Percentiles rank a stretch among this genome's conserved stretches.
Conservation (phyloP, 1,140 invertebrate genomes). For the Marisa cornuarietis region DNA sequence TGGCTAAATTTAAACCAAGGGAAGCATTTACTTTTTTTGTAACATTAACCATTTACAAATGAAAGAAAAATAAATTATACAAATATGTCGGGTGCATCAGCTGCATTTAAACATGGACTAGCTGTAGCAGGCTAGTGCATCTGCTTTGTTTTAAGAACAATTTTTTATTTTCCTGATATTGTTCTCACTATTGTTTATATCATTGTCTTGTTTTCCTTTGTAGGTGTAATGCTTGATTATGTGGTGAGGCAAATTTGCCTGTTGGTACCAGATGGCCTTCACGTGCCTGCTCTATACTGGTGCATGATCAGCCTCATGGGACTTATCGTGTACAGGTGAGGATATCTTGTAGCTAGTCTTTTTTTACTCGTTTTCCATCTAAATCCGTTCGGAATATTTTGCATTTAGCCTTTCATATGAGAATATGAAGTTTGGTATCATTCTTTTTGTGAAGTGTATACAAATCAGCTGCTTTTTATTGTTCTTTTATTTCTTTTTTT, state of each 20-base stretch:
- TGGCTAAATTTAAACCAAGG: too few relatives aligned
- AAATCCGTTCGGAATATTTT: neutral
- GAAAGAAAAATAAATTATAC: too few relatives aligned
- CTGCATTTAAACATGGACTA: too few relatives aligned
- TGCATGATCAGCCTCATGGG: conserved; percentile 37
- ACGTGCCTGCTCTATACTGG: conserved; percentile 39
- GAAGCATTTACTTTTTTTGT: too few relatives aligned
- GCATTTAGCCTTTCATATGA: neutral
- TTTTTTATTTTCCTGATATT: too few relatives aligned
- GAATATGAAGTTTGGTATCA: neutral
- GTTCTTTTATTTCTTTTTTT: too few relatives aligned
- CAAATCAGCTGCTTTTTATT: too few relatives aligned
- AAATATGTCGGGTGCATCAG: too few relatives aligned
- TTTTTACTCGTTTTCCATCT: neutral
- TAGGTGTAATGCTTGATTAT: conserved; percentile 56
- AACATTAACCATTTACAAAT: too few relatives aligned
- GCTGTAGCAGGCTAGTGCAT: too few relatives aligned
- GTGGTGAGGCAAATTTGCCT: conserved; percentile 48
- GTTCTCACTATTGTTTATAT: too few relatives aligned
- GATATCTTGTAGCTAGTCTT: neutral
- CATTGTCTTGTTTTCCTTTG: conserved; percentile 2
- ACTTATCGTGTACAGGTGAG: conserved; percentile 45
- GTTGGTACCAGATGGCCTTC: conserved; percentile 36
- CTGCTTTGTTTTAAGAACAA: too few relatives aligned
- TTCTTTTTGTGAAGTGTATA: neutral